These are phyloP conservation scores for Mylabris phalerata DNA, from an alignment of 1,140 invertebrate species.

Conservation along the genomic window DNA sequence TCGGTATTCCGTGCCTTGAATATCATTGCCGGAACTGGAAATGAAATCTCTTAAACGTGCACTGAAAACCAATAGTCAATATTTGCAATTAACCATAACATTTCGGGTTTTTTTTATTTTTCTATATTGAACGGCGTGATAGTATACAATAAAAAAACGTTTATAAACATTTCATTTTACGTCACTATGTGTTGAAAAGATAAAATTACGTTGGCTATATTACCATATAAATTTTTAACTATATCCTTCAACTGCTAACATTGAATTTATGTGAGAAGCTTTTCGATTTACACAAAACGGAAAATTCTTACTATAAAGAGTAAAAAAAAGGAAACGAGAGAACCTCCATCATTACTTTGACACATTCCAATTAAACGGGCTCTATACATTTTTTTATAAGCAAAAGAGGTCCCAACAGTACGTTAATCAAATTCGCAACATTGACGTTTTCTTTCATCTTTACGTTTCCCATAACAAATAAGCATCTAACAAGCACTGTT, in stretches of 20 bases:
- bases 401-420: no score
- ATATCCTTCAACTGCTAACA: slow-evolving; percentile 3
- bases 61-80: slow-evolving; percentile 14
- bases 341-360: slow-evolving; percentile 12
- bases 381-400: neutral
- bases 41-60: slow-evolving; percentile 20
- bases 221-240: slow-evolving; percentile 15
- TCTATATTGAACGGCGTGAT: slow-evolving; percentile 3
- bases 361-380: slow-evolving; percentile 13
- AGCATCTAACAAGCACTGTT: no score
- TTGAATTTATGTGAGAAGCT: slow-evolving; percentile 11
- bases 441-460: no score
- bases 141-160: neutral
- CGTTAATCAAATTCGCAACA: no score
- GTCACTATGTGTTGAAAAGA: slow-evolving; percentile 10
- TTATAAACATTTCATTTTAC: slow-evolving; percentile 2
- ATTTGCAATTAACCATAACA: slow-evolving; percentile 12
- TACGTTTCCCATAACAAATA: no score
- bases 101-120: slow-evolving; percentile 1
- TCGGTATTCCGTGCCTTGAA: slow-evolving; percentile 16
- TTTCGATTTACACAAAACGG: slow-evolving; percentile 3
- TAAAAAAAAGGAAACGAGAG: neutral
- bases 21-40: slow-evolving; percentile 18
- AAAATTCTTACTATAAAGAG: neutral
- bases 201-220: slow-evolving; percentile 9